A percentile compares a stretch with the other conserved stretches of the same genome.
These are phyloP conservation scores for Varecia variegata DNA, from an alignment of 2,797 vertebrate genomes.

Conservation along the genomic window DNA sequence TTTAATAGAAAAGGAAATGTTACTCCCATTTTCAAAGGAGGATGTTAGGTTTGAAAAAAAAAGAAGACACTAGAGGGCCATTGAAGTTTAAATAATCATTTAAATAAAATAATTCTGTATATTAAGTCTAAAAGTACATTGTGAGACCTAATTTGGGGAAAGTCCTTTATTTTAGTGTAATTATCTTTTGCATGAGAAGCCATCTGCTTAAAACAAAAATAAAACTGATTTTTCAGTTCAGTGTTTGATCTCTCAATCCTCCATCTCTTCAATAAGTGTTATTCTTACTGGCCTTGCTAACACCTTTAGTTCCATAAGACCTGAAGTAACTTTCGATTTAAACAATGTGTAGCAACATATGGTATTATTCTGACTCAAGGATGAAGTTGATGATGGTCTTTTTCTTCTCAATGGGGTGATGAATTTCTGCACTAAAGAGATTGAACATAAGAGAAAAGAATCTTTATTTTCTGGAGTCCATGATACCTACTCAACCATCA, in stretches of 20 bases:
- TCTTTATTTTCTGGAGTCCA: neutral
- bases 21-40: neutral
- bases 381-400: neutral
- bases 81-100: neutral
- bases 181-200: neutral
- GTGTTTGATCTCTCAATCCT: neutral
- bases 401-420: neutral
- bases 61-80: neutral
- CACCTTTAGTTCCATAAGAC: neutral
- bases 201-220: neutral
- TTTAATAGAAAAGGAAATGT: neutral
- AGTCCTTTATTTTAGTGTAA: neutral
- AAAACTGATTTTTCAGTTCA: neutral
- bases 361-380: neutral
- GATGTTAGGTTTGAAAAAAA: neutral
- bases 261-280: neutral
- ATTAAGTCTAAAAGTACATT: neutral
- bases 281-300: neutral
- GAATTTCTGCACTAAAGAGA: neutral
- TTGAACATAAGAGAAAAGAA: rapidly evolving
- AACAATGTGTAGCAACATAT: neutral
- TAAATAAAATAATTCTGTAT: neutral
- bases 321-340: neutral
- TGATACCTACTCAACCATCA: neutral
- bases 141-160: neutral